These are phyloP conservation scores for Pangasianodon gigas DNA, from an alignment of 2,113 vertebrate genomes.

Conservation along the genomic window DNA sequence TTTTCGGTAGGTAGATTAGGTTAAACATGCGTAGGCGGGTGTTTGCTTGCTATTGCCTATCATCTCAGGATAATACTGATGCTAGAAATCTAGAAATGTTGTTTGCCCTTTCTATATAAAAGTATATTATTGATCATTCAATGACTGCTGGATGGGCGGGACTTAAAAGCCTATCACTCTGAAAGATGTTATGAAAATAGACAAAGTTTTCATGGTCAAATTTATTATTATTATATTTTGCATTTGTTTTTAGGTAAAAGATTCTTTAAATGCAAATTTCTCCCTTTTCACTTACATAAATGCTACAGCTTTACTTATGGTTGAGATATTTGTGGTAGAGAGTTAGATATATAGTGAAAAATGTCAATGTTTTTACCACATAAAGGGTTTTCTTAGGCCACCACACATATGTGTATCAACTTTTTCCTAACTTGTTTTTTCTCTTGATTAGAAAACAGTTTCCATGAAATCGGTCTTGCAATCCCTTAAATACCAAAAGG, in stretches of 20 bases:
- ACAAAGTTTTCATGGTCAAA: not conserved
- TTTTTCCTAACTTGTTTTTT: not conserved
- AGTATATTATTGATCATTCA: not conserved
- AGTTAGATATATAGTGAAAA: not conserved
- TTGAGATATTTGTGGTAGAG: too few relatives aligned
- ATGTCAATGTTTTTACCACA: not conserved
- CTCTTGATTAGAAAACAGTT: not conserved
- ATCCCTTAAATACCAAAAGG: not conserved
- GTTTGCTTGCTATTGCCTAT: not conserved
- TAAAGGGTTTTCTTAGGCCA: not conserved
- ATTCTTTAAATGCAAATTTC: not conserved
- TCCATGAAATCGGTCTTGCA: not conserved
- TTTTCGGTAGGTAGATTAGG: not conserved
- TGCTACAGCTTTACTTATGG: too few relatives aligned
- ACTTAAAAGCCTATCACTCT: not conserved
- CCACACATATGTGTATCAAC: not conserved
- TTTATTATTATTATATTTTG: not conserved
- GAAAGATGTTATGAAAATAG: not conserved
- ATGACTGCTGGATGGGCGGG: not conserved
- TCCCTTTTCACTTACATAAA: not conserved
- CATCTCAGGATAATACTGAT: not conserved
- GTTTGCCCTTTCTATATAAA: not conserved
- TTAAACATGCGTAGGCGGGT: not conserved
- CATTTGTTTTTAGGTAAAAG: not conserved
- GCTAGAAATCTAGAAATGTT: not conserved